A percentile compares a stretch with the other conserved stretches of the same genome.
These are phyloP conservation scores for Troides aeacus DNA, from an alignment of 2,888 invertebrate genomes.

Conservation along the genomic window DNA sequence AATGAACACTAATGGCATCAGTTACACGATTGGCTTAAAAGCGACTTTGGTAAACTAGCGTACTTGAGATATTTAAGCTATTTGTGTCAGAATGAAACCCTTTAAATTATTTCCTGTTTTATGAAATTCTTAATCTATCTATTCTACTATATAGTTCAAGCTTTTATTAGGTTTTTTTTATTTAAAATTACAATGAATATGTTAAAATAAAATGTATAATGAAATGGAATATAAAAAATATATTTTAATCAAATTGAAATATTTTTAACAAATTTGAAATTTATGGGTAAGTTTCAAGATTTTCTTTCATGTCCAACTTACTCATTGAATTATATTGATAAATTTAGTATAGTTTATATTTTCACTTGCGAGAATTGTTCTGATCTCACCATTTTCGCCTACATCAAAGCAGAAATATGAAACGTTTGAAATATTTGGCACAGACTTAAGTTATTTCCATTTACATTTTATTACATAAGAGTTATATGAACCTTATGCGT, in stretches of 20 bases:
- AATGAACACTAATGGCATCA: background rate
- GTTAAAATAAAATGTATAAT: too few relatives aligned
- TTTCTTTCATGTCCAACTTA: too few relatives aligned
- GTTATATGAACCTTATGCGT: slow-evolving; percentile 3
- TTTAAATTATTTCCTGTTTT: background rate
- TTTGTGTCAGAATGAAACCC: background rate
- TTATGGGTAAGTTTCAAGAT: too few relatives aligned
- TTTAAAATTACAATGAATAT: too few relatives aligned
- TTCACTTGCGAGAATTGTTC: slow-evolving; percentile 5
- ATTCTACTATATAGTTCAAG: background rate
- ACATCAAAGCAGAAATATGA: slow-evolving; percentile 3
- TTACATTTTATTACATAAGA: slow-evolving; percentile 7
- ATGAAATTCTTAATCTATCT: background rate
- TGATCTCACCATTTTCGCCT: slow-evolving; percentile 6
- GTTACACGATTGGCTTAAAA: background rate
- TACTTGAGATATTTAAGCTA: background rate
- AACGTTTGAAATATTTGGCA: slow-evolving; percentile 5
- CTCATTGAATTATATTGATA: too few relatives aligned
- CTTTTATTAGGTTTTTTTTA: background rate
- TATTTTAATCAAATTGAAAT: too few relatives aligned
- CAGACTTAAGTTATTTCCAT: slow-evolving; percentile 4
- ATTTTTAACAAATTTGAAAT: too few relatives aligned
- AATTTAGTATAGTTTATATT: too few relatives aligned
- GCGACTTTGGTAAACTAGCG: background rate
- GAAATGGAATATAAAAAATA: too few relatives aligned